Base-by-base conservation (phyloP, 1,140 invertebrate genomes). In the Chrysopa pallens region DNA sequence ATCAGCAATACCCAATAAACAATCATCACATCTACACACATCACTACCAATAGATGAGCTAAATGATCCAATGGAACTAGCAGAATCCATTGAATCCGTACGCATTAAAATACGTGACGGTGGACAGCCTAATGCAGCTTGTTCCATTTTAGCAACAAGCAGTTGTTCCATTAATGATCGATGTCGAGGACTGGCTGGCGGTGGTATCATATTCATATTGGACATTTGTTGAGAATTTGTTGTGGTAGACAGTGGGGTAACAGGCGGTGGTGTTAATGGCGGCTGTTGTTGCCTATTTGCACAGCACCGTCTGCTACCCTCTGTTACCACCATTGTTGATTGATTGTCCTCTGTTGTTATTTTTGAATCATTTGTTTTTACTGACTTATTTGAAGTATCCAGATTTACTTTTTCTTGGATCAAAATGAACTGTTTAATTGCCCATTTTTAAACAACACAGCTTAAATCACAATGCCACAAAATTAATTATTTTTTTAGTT, bases 21-120 rank as follows among this genome's bases (percentile, higher is more conserved):
- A 87, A 59, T 87, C 83, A 55, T 87, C 83, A 58, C 83, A 87
- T 28, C 74, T 66, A 58, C 83, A 87, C 38, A 82, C 73, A 50
- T 84, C 80, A 53, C 73, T 79, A 29, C 69, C 66, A 1, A 64
- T 48, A 9, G 69, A 67, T 4, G 79, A 81, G 43, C 68, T 71
- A 50, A 72, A 67, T 4, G 76, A 78, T 14, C 78, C 75, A 42
- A 80, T 69, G 50, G 80, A 84, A 50, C 74, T 76, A 47, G 78
- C 76, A 44, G 80, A 84, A 57, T 85, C 82, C 57, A 80, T 67
- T 14, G 81, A 84, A 52, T 85, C 78, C 4, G 77, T 79, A 45
- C 83, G 63, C 8, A 81, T 60, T 43, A 84, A 59, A 31, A 33
- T 12, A 33, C 53, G 55, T 59, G 59, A 63, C 33, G 55, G 52